Evolutionary conservation across 1,140 invertebrate species (phyloP).

Genomic region (Drosophila prosaltans): DNA sequence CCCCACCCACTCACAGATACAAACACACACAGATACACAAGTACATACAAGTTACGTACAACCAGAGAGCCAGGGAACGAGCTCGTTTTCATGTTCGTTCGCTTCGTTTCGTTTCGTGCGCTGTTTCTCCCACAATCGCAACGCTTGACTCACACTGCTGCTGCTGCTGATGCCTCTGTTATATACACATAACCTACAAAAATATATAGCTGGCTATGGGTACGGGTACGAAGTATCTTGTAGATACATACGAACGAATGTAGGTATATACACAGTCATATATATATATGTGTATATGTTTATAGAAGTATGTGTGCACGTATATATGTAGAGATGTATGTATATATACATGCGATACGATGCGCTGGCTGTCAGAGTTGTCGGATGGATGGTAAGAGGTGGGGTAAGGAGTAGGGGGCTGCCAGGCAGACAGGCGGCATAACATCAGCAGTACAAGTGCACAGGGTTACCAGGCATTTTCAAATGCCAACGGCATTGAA

Average conservation of each 20-base stretch:
- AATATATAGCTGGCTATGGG: slow-evolving; percentile 67
- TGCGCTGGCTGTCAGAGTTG: slow-evolving; percentile 73
- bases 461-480: slow-evolving; percentile 56
- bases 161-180: slow-evolving; percentile 51
- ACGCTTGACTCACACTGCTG: slow-evolving; percentile 69
- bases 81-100: slow-evolving; percentile 61
- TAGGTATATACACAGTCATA: slow-evolving; percentile 19
- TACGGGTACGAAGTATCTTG: slow-evolving; percentile 43
- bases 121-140: slow-evolving; percentile 75
- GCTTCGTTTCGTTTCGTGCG: slow-evolving; percentile 45
- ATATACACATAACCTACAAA: slow-evolving; percentile 83
- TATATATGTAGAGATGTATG: too few relatives aligned
- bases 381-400: slow-evolving; percentile 13
- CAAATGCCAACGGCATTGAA: slow-evolving; percentile 57
- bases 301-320: slow-evolving; percentile 6
- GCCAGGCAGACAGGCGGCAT: slow-evolving; percentile 25
- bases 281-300: neutral
- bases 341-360: slow-evolving; percentile 61
- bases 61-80: slow-evolving; percentile 37
- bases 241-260: slow-evolving; percentile 6
- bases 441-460: slow-evolving; percentile 57
- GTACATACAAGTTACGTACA: slow-evolving; percentile 35
- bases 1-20: slow-evolving; percentile 37
- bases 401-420: slow-evolving; percentile 20
- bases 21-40: slow-evolving; percentile 20